A percentile compares a stretch with the other conserved stretches of the same genome.
These are phyloP conservation scores for Tribolium madens DNA, from an alignment of 1,140 invertebrate species.

Conservation along the genomic window DNA sequence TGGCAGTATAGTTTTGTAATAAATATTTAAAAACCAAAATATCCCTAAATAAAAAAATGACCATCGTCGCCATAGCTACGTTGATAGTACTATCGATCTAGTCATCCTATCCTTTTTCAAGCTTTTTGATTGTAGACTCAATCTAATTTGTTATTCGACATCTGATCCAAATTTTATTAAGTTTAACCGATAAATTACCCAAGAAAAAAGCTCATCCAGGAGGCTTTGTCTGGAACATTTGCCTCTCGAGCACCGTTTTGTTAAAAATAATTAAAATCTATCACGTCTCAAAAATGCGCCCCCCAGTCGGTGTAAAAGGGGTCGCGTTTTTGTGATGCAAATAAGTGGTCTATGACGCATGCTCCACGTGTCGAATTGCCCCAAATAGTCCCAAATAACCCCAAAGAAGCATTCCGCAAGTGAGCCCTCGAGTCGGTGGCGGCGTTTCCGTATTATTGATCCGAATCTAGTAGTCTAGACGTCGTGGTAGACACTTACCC, in stretches of 20 bases:
- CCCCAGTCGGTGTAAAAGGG: background rate
- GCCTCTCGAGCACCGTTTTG: background rate
- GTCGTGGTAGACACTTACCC: conserved; percentile 36
- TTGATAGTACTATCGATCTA: background rate
- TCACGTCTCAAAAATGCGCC: background rate
- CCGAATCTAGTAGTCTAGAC: conserved; percentile 25
- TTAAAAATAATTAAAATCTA: no score
- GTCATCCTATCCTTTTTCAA: background rate
- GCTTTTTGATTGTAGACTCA: background rate
- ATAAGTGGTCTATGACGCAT: background rate
- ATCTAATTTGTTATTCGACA: background rate
- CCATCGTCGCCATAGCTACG: background rate
- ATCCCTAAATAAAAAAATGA: background rate
- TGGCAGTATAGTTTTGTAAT: background rate
- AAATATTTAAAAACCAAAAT: background rate
- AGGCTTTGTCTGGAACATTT: background rate
- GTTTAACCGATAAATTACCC: background rate
- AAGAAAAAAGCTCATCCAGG: background rate
- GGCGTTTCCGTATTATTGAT: conserved; percentile 37
- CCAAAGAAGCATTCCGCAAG: conserved; percentile 25
- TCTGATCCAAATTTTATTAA: background rate
- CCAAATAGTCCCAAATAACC: conserved; percentile 31
- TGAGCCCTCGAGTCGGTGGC: conserved; percentile 13
- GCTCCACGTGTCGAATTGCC: conserved; percentile 17
- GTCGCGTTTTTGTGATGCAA: conserved; percentile 9